Evolutionary conservation across 2,888 invertebrate genomes (phyloP), one percentile per base, ranked within the genome.

Genomic region (Laspeyria flexula): DNA sequence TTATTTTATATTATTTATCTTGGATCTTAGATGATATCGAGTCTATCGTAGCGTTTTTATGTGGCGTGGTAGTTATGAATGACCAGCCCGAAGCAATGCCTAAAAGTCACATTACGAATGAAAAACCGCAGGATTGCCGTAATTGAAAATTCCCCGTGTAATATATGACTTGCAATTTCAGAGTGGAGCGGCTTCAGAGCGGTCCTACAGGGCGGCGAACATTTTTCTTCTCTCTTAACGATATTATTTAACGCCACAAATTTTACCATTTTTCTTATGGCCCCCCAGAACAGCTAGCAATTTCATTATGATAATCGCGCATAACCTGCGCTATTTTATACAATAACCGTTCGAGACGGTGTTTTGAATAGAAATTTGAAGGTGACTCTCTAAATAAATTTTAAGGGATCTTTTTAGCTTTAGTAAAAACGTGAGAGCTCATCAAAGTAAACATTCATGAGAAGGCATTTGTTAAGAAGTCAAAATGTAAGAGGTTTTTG

Each of bases 121-220:
- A 91, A 90, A 91, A 91, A 91, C 90, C 92, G 87, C 90, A 71
- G 87, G 88, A 89, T 90, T 89, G 88, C 81, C 79, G 89, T 92
- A 92, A 91, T 92, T 92, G 92, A 92, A 92, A 92, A 92, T 90
- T 92, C 90, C 85, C 87, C 81, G 86, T 85, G 85, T 90, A 90
- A 92, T 90, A 90, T 91, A 91, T 88, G 91, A 82, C 86, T 85
- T 82, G 88, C 91, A 91, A 91, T 92, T 91, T 90, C 86, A 85
- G 84, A 82, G 84, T 78, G 79, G 75, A 75, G 74, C 71, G 65
- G 71, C 68, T 74, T 64, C 60, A 60, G 62, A 74, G 65, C 74
- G 74, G 81, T 85, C 82, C 85, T 85, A 80, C 75, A 83, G 87
- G 86, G 83, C 79, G 67, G 71, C 42, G 67, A 71, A 80, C 87